Evolutionary conservation across 2,113 vertebrate species (phyloP).

Genomic region (Gobio gobio): DNA sequence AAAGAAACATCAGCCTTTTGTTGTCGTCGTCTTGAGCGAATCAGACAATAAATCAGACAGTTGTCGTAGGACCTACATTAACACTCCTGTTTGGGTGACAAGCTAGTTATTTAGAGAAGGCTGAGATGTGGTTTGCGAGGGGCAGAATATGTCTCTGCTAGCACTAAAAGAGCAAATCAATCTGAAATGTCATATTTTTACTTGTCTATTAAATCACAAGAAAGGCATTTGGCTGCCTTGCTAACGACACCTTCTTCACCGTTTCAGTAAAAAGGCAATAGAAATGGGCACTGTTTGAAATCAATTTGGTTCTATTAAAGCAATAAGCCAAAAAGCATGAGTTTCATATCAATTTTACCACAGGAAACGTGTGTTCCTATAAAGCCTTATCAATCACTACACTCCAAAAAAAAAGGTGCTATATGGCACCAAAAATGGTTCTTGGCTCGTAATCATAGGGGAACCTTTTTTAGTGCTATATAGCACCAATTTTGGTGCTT

Average conservation of each 20-base stretch:
- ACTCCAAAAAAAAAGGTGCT: too few relatives aligned
- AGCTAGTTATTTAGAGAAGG: slow-evolving; percentile 43
- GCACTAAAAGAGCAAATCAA: slow-evolving; percentile 16
- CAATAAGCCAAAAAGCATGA: not conserved
- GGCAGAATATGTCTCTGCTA: slow-evolving; percentile 31
- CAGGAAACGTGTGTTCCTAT: not conserved
- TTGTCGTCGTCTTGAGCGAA: slow-evolving; percentile 51
- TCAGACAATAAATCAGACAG: slow-evolving; percentile 46
- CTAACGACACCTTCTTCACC: not conserved
- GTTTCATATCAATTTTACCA: not conserved
- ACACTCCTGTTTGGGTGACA: slow-evolving; percentile 43
- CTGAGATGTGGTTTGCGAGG: slow-evolving; percentile 39
- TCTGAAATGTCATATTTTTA: slow-evolving; percentile 45
- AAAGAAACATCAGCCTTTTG: slow-evolving; percentile 54
- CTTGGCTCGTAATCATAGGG: too few relatives aligned
- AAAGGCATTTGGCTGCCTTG: not conserved
- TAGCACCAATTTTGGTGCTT: too few relatives aligned
- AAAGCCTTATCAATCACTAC: not conserved
- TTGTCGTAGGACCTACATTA: slow-evolving; percentile 43
- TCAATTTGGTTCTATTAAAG: not conserved
- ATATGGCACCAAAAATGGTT: too few relatives aligned
- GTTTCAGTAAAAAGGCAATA: slow-evolving; percentile 1
- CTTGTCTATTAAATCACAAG: slow-evolving; percentile 24
- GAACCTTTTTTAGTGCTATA: too few relatives aligned
- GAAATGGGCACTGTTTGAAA: not conserved